Conservation (phyloP, 2,888 invertebrate genomes). For the Drosophila aldrichi region DNA sequence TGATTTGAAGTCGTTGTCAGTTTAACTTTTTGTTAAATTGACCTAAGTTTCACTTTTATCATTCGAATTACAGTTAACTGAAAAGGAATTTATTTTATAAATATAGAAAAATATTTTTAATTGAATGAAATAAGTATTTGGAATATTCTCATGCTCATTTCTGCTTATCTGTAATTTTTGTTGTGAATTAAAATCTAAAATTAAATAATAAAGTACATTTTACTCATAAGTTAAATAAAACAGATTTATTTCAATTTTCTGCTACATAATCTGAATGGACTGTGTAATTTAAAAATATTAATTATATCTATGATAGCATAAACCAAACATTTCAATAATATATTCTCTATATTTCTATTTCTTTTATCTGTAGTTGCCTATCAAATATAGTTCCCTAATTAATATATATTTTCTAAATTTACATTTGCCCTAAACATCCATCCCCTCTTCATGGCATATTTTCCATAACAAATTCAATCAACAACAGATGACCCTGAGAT, state of each 20-base stretch:
- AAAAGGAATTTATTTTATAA: not conserved
- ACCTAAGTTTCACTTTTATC: not conserved
- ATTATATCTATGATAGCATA: not conserved
- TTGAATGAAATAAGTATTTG: too few relatives aligned
- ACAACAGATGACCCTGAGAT: conserved; percentile 1
- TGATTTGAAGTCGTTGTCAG: not conserved
- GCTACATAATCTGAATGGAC: too few relatives aligned
- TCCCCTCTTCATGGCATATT: not conserved
- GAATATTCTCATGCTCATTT: too few relatives aligned
- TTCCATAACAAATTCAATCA: not conserved
- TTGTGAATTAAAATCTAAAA: too few relatives aligned
- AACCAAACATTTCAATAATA: not conserved
- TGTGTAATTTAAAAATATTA: too few relatives aligned
- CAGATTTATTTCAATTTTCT: not conserved
- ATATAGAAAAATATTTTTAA: too few relatives aligned
- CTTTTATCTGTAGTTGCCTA: not conserved
- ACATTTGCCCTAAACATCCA: not conserved
- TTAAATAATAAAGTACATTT: too few relatives aligned
- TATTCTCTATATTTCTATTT: not conserved
- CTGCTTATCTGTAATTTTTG: too few relatives aligned
- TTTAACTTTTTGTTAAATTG: not conserved
- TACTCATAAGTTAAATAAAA: too few relatives aligned
- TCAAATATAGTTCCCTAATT: too few relatives aligned
- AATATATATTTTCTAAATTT: not conserved
- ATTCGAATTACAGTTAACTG: not conserved